A percentile compares a stretch with the other conserved stretches of the same genome.
Conservation (phyloP, 2,113 vertebrate species). For the Emberiza fucata region DNA sequence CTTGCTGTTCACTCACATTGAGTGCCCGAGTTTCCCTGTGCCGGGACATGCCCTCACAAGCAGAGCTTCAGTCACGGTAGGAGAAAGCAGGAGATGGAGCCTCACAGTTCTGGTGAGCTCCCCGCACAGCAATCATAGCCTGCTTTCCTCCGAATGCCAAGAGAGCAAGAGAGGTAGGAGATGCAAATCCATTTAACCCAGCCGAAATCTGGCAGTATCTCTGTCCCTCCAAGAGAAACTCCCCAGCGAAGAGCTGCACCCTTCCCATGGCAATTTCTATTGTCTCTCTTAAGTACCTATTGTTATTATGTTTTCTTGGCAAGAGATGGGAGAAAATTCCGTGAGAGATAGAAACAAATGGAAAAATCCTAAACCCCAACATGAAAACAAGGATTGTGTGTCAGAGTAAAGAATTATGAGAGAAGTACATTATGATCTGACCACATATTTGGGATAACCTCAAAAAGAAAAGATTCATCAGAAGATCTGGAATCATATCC, state of each 20-base stretch:
- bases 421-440: not conserved
- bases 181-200: not conserved
- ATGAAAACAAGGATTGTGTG: not conserved
- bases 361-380: not conserved
- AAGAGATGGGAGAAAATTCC: not conserved
- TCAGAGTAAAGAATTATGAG: not conserved
- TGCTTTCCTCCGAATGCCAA: rapidly evolving
- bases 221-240: not conserved
- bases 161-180: not conserved
- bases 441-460: not conserved
- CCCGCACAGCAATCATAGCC: too few relatives aligned
- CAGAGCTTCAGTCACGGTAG: not conserved
- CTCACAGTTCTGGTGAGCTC: not conserved
- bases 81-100: not conserved
- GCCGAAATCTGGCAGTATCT: rapidly evolving
- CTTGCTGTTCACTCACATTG: too few relatives aligned
- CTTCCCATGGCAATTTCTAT: not conserved
- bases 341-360: not conserved
- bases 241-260: too few relatives aligned
- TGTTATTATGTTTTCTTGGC: not conserved
- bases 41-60: too few relatives aligned
- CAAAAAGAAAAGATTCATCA: too few relatives aligned
- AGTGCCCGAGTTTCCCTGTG: too few relatives aligned
- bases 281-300: not conserved
- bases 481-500: too few relatives aligned